phyloP scores from a whole-genome alignment of 1,140 invertebrate genomes.

The Micrasema longulum region DNA sequence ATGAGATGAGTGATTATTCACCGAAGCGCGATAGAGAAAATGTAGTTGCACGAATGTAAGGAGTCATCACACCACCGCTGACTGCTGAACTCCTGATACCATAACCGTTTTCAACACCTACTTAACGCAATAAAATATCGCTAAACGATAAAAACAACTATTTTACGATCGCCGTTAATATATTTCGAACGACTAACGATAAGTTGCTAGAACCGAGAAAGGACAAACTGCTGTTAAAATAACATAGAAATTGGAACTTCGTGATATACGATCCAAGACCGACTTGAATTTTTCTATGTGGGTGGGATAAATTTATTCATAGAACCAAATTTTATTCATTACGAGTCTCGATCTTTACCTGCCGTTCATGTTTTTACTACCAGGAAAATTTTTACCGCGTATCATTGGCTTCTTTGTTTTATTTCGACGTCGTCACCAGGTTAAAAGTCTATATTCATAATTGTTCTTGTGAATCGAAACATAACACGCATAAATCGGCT shows the following conservation, averaged over 20 bases:
- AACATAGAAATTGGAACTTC: constrained; percentile 16
- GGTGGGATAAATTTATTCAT: constrained; percentile 4
- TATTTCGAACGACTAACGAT: constrained; percentile 29
- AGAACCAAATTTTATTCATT: neutral
- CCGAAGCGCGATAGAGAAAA: too few relatives aligned
- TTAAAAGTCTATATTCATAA: too few relatives aligned
- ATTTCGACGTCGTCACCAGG: too few relatives aligned
- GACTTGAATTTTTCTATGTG: constrained; percentile 4
- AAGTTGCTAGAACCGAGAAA: constrained; percentile 23
- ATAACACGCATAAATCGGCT: too few relatives aligned
- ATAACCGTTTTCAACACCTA: constrained; percentile 36
- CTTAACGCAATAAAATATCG: constrained; percentile 31
- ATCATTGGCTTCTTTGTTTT: too few relatives aligned
- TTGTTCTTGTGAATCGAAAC: too few relatives aligned
- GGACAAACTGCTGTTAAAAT: constrained; percentile 17
- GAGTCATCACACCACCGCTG: neutral
- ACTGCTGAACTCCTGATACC: constrained; percentile 23
- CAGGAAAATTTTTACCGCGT: too few relatives aligned
- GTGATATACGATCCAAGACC: constrained; percentile 14
- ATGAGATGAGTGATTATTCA: neutral
- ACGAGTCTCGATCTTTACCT: constrained; percentile 16
- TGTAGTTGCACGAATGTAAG: too few relatives aligned
- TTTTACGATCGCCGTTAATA: constrained; percentile 24
- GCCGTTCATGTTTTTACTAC: constrained; percentile 1
- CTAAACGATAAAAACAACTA: constrained; percentile 30